A percentile compares a stretch with the other conserved stretches of the same genome.
Conservation (phyloP, 2,113 vertebrate genomes). For the Abramis brama region DNA sequence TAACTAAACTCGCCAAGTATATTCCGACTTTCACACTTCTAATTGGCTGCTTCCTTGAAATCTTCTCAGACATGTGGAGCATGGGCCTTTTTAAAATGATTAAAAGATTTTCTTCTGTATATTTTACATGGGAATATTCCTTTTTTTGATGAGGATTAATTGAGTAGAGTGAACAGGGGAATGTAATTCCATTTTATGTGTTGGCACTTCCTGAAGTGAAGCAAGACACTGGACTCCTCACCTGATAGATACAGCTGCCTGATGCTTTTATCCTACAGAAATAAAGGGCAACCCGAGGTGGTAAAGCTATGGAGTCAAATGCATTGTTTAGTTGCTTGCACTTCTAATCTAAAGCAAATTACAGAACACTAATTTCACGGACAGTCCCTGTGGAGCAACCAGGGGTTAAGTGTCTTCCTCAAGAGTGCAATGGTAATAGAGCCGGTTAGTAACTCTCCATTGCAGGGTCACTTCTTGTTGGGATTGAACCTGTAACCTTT, state of each 20-base stretch:
- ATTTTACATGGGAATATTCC: conserved; percentile 61
- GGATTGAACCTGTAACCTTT: conserved; percentile 14
- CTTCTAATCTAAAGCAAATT: conserved; percentile 28
- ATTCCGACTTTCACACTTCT: conserved; percentile 66
- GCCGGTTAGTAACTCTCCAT: neutral
- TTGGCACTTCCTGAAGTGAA: conserved; percentile 12
- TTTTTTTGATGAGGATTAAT: conserved; percentile 61
- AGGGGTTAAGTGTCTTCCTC: conserved; percentile 22
- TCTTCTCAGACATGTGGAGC: conserved; percentile 56
- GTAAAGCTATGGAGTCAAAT: neutral
- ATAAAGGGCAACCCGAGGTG: neutral
- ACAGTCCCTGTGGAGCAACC: conserved; percentile 2
- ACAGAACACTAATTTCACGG: neutral
- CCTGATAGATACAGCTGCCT: neutral
- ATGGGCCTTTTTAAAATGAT: conserved; percentile 58
- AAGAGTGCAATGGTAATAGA: neutral
- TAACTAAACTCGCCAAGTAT: conserved; percentile 59
- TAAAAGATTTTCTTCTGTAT: conserved; percentile 61
- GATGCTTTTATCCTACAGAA: neutral
- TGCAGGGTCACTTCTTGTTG: conserved; percentile 14
- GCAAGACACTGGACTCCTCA: neutral
- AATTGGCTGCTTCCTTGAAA: conserved; percentile 65
- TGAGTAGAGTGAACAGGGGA: conserved; percentile 56
- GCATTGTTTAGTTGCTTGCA: neutral
- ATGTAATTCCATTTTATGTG: conserved; percentile 29